phyloP scores from a whole-genome alignment of 2,113 vertebrate species.

The Psilopogon haemacephalus region DNA sequence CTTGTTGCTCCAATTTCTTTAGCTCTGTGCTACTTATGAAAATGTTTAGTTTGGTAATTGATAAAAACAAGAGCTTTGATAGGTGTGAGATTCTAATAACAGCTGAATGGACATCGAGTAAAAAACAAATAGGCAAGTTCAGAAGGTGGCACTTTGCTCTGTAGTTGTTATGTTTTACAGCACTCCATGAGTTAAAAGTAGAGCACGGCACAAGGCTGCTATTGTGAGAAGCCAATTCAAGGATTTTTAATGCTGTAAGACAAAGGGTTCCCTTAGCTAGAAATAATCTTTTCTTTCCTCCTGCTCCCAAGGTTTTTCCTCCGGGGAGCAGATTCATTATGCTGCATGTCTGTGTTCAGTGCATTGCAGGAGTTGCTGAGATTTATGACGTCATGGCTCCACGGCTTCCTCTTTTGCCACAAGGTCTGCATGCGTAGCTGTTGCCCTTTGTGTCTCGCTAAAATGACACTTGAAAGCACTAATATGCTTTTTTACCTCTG shows the following conservation, averaged over 20 bases:
- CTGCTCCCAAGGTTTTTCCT: slow-evolving; percentile 56
- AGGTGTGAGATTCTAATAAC: background rate
- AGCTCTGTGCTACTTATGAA: background rate
- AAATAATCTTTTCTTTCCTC: slow-evolving; percentile 70
- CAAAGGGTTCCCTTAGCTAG: slow-evolving; percentile 73
- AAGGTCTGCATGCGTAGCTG: background rate
- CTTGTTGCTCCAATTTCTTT: background rate
- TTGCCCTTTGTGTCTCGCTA: slow-evolving; percentile 11
- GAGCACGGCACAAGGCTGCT: slow-evolving; percentile 38
- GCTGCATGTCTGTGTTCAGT: background rate
- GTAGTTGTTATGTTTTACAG: background rate
- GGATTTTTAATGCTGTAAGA: slow-evolving; percentile 59
- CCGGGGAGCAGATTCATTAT: slow-evolving; percentile 55
- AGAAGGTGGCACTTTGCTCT: background rate
- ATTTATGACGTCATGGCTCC: slow-evolving; percentile 60
- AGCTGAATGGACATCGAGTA: background rate
- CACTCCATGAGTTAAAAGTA: slow-evolving; percentile 26
- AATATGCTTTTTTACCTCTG: background rate
- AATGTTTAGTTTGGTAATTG: background rate
- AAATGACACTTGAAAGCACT: background rate
- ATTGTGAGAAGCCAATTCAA: slow-evolving; percentile 53
- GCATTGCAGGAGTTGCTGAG: slow-evolving; percentile 41
- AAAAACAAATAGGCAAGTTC: background rate
- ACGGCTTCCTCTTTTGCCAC: slow-evolving; percentile 37
- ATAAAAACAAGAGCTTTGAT: background rate